phyloP scores from a whole-genome alignment of 1,140 invertebrate species.

The Zaprionus tsacasi region DNA sequence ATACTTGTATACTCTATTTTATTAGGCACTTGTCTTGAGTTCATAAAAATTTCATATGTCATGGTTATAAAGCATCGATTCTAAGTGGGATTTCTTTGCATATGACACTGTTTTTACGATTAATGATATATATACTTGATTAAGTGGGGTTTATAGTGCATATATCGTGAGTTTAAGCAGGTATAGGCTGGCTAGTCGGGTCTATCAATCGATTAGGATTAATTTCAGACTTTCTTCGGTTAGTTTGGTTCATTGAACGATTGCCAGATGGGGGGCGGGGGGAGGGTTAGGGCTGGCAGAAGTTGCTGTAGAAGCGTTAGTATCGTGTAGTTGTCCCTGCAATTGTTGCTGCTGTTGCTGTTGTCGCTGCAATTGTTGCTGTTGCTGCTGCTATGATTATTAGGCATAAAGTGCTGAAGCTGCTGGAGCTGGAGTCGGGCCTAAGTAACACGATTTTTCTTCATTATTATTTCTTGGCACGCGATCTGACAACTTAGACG shows the following conservation, averaged over 20 bases:
- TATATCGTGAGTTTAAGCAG: too few species aligned
- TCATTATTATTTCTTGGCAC: slow-evolving; percentile 82
- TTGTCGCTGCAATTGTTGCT: slow-evolving; percentile 1
- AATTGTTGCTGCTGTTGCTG: slow-evolving; percentile 3
- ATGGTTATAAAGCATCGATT: background rate
- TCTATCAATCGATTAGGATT: background rate
- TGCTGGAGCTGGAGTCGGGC: slow-evolving; percentile 46
- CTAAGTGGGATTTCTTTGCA: too few species aligned
- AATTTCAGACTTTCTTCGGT: background rate
- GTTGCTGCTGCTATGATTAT: slow-evolving; percentile 54
- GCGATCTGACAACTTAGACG: slow-evolving; percentile 78
- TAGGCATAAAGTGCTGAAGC: slow-evolving; percentile 68
- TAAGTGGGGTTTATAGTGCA: too few species aligned
- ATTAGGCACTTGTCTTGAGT: background rate
- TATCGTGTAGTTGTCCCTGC: slow-evolving; percentile 5
- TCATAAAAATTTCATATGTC: background rate
- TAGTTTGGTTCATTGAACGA: background rate
- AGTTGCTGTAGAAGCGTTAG: slow-evolving; percentile 15
- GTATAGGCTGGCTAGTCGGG: too few species aligned
- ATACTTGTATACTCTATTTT: background rate
- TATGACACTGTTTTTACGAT: too few species aligned
- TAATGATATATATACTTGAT: too few species aligned
- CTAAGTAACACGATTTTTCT: slow-evolving; percentile 79
- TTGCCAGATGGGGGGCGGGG: background rate
- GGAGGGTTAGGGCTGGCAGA: background rate